Evolutionary conservation across 2,888 invertebrate genomes (phyloP).

Genomic region (Aspidapion aeneum): DNA sequence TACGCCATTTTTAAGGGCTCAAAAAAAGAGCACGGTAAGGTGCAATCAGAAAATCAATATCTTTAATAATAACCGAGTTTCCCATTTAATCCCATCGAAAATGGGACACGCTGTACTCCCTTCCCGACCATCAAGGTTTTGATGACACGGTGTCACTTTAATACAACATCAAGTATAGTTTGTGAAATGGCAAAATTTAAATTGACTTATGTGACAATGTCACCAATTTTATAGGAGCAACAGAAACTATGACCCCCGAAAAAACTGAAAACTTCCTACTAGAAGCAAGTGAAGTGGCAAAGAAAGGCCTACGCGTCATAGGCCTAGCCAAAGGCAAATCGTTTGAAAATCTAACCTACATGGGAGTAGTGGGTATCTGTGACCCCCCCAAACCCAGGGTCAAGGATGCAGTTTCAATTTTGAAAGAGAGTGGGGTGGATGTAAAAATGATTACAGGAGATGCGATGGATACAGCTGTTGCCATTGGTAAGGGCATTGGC

Average conservation of each 20-base stretch:
- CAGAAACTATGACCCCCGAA: conserved; percentile 68
- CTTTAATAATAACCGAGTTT: no score
- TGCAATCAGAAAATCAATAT: no score
- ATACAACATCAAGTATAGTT: no score
- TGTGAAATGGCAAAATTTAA: no score
- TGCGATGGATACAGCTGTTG: conserved; percentile 89
- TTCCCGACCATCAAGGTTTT: no score
- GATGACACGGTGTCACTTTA: no score
- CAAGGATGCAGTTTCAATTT: conserved; percentile 75
- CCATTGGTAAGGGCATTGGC: conserved; percentile 65
- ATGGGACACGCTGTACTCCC: no score
- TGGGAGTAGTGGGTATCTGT: conserved; percentile 92
- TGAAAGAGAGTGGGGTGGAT: conserved; percentile 78
- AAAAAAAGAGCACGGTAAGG: no score
- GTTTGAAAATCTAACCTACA: conserved; percentile 77
- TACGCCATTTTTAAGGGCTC: no score
- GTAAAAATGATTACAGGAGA: conserved; percentile 99
- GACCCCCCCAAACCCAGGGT: conserved; percentile 93
- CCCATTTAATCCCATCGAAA: no score
- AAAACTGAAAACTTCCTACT: conserved; percentile 78
- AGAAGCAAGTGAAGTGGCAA: conserved; percentile 81
- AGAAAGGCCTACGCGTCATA: conserved; percentile 78
- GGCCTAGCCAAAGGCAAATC: conserved; percentile 80
- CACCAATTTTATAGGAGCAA: neutral
- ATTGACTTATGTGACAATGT: no score